Base-by-base conservation (phyloP, 2,888 invertebrate species). In the Alloscopus bannaensis region DNA sequence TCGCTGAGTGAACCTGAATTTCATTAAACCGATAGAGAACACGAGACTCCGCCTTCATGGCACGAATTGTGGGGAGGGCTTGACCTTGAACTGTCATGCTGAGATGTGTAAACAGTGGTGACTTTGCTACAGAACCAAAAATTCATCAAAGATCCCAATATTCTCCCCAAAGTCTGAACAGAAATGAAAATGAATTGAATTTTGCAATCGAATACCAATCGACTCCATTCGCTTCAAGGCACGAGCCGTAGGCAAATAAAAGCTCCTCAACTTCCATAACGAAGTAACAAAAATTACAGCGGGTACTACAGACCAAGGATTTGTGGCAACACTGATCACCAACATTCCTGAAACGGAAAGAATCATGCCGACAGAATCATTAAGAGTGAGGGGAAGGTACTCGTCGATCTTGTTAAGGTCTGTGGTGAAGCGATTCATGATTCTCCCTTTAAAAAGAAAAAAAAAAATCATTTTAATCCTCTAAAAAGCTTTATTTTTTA, bases 41-140 rank as follows among this genome's bases (percentile, higher is more conserved):
- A 28, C 93, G 91, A 66, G 92, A 91, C 87, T 95, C 94, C 0
- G 95, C 95, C 3, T 92, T 92, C 88, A 95, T 97, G 0, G 97
- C 95, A 68, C 98, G 91, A 59, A 99, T 96, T 0, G 97, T 97
- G 0, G 95, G 92, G 82, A 98, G 90, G 3, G n/a, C n/a, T n/a
- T n/a, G n/a, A 0, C 98, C 98, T 88, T 95, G 94, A 11, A 98
- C 90, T 0, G 96, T 93, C 29, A 96, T 94, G 87, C 93, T 95
- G 86, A 98, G 90, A 87, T 98, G 97, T 1, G 95, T 94, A 89
- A 97, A 98, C 18, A 99, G 94, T 0, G 98, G 98, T 86, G 96
- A 97, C 81, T 97, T 93, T 82, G 94, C 95, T 95, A 89, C 66
- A 88, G 76, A 68, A 40, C 11, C 29, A n/a, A 24, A 26, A 55